A percentile compares a stretch with the other conserved stretches of the same genome.
These are phyloP conservation scores for Rhinella marina DNA, from an alignment of 2,797 vertebrate species.

Conservation along the genomic window DNA sequence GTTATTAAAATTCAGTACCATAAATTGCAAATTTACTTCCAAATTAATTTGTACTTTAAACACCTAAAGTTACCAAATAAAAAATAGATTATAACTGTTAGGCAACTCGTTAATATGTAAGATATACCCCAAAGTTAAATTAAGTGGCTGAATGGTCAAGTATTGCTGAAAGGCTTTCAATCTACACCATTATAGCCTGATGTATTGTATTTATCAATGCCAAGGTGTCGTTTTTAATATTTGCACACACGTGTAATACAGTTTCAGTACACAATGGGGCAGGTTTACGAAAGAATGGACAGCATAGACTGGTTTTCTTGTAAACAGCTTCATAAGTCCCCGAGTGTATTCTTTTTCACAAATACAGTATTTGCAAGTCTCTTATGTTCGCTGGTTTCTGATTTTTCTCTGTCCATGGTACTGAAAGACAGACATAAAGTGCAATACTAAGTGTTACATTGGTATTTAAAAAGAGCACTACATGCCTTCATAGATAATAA, in stretches of 20 bases:
- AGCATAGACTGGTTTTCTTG: too few relatives aligned
- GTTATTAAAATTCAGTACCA: background rate
- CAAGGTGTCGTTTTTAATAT: background rate
- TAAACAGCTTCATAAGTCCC: too few relatives aligned
- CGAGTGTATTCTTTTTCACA: background rate
- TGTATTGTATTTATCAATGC: background rate
- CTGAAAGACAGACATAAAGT: background rate
- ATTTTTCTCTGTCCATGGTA: slow-evolving; percentile 32
- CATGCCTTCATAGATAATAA: background rate
- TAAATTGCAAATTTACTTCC: background rate
- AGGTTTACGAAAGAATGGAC: too few relatives aligned
- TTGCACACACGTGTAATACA: background rate
- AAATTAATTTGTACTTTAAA: background rate
- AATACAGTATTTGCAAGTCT: background rate
- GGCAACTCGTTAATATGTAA: background rate
- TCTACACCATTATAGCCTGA: background rate
- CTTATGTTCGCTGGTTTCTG: background rate
- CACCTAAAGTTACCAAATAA: background rate
- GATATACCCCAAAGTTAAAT: background rate
- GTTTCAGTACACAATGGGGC: too few relatives aligned
- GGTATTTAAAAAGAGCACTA: background rate
- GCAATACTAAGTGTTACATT: background rate
- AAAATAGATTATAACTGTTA: background rate
- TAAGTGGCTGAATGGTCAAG: background rate
- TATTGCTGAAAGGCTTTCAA: background rate